Conservation (phyloP, 35 echinoderm and acorn worm species). For the Lytechinus pictus region DNA sequence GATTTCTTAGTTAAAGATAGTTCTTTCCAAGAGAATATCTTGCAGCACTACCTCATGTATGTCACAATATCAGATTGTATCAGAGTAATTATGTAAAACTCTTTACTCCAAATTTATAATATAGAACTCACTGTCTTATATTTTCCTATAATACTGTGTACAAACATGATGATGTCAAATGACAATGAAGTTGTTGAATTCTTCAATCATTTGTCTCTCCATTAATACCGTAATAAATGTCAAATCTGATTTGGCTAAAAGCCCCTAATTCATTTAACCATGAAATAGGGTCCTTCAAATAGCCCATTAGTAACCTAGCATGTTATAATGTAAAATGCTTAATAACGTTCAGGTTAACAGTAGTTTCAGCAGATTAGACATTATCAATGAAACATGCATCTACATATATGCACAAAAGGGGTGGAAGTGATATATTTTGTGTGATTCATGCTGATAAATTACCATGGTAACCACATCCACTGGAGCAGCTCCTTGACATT, state of each 20-base stretch:
- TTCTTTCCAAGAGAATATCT: too few species aligned
- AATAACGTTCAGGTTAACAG: background rate
- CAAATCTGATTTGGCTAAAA: background rate
- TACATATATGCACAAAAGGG: background rate
- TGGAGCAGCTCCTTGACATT: background rate
- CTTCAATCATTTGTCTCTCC: too few species aligned
- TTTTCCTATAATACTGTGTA: too few species aligned
- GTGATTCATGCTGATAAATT: background rate
- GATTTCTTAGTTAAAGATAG: too few species aligned
- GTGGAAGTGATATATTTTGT: background rate
- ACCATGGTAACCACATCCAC: background rate
- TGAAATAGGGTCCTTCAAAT: background rate
- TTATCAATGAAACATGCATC: background rate
- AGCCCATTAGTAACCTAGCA: background rate
- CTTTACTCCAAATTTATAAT: too few species aligned
- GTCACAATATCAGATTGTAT: too few species aligned
- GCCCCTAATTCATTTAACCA: background rate
- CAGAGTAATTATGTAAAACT: too few species aligned
- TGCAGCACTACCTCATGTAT: too few species aligned
- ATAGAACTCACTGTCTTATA: too few species aligned
- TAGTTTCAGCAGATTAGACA: background rate
- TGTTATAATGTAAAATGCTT: background rate
- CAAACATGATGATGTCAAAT: too few species aligned
- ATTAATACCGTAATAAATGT: background rate
- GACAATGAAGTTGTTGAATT: too few species aligned